A percentile compares a stretch with the other conserved stretches of the same genome.
phyloP scores from a whole-genome alignment of 2,113 vertebrate genomes.

The Pseudopipra pipra region DNA sequence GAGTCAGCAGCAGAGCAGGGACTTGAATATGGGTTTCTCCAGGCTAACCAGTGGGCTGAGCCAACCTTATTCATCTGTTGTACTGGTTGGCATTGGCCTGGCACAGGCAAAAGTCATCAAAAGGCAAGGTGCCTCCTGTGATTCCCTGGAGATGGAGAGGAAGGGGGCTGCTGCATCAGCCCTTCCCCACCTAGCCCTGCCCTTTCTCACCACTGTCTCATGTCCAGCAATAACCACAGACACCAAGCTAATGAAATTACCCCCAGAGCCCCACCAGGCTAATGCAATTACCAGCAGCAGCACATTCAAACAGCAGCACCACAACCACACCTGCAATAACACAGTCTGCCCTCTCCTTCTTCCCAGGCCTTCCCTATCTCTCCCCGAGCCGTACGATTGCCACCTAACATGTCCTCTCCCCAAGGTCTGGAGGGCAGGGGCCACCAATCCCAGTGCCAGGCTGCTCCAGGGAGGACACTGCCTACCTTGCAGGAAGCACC shows the following conservation, averaged over 20 bases:
- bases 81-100: not conserved
- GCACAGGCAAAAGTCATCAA: not conserved
- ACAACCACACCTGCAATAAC: not conserved
- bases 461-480: not conserved
- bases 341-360: not conserved
- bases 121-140: not conserved
- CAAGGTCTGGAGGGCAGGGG: not conserved
- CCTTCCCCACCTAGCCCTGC: not conserved
- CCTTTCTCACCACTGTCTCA: not conserved
- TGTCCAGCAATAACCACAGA: constrained; percentile 33
- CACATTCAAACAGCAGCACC: not conserved
- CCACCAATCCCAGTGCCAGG: not conserved
- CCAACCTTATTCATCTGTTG: not conserved
- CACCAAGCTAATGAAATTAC: constrained; percentile 63
- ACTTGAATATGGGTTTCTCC: not conserved
- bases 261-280: not conserved
- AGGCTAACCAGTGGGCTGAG: not conserved
- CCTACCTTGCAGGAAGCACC: constrained; percentile 38
- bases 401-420: not conserved
- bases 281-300: constrained; percentile 50
- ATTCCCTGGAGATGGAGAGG: not conserved
- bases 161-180: not conserved
- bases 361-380: not conserved
- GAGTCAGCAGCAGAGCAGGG: not conserved
- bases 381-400: not conserved